phyloP scores from a whole-genome alignment of 2,113 vertebrate species.

The Megalops atlanticus region DNA sequence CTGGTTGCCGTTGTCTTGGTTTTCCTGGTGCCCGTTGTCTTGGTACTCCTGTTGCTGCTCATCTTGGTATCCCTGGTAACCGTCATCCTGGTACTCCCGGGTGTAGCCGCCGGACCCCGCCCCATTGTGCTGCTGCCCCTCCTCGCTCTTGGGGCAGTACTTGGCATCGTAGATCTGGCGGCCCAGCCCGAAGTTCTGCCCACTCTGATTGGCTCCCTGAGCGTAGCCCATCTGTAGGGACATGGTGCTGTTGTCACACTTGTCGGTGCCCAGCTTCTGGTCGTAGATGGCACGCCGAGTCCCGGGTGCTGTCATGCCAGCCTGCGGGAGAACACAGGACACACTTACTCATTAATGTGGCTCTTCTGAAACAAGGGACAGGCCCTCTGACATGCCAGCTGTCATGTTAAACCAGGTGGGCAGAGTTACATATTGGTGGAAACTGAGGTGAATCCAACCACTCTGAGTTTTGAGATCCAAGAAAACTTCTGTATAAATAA shows the following conservation, averaged over 20 bases:
- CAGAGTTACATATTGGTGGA: no score
- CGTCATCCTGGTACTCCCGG: slow-evolving; percentile 69
- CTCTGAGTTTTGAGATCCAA: no score
- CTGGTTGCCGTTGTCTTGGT: not conserved
- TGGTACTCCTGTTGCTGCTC: slow-evolving; percentile 14
- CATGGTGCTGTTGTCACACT: slow-evolving; percentile 91
- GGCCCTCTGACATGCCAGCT: no score
- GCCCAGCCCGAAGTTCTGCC: slow-evolving; percentile 87
- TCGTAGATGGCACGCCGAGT: slow-evolving; percentile 90
- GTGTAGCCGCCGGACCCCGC: slow-evolving; percentile 39
- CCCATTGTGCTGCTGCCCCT: slow-evolving; percentile 50
- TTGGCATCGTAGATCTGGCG: slow-evolving; percentile 93
- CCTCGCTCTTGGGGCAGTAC: slow-evolving; percentile 78
- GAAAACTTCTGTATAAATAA: no score
- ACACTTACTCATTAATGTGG: not conserved
- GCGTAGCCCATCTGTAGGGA: slow-evolving; percentile 92
- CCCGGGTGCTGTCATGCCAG: slow-evolving; percentile 91
- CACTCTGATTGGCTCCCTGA: slow-evolving; percentile 86
- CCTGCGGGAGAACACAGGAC: slow-evolving; percentile 56
- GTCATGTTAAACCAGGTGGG: no score
- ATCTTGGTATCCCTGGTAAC: slow-evolving; percentile 72
- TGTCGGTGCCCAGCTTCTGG: slow-evolving; percentile 82
- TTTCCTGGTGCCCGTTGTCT: not conserved
- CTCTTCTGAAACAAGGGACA: no score
- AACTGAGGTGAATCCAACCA: no score